A percentile compares a stretch with the other conserved stretches of the same genome.
These are phyloP conservation scores for Nebria salina DNA, from an alignment of 2,888 invertebrate genomes.

Conservation along the genomic window DNA sequence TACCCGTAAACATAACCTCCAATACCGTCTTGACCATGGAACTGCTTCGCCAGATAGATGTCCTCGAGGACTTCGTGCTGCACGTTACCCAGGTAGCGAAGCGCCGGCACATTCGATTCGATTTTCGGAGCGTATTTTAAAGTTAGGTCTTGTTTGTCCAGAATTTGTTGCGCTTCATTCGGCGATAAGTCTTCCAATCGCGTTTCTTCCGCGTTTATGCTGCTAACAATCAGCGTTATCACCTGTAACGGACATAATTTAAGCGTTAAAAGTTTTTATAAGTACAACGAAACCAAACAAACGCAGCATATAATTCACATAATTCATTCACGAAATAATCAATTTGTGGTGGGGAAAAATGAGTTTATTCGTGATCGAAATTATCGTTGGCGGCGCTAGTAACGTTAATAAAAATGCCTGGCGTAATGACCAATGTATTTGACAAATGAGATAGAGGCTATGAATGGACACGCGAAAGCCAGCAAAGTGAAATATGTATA, in stretches of 20 bases:
- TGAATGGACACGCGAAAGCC: no score
- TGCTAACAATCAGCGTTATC: conserved; percentile 9
- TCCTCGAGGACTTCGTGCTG: conserved; percentile 75
- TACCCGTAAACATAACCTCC: conserved; percentile 80
- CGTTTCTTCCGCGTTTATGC: conserved; percentile 61
- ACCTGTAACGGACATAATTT: not conserved
- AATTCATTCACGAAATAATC: no score
- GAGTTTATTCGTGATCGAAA: no score
- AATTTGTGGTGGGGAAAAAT: no score
- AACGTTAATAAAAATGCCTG: no score
- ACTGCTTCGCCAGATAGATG: conserved; percentile 76
- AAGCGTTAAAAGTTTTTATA: not conserved
- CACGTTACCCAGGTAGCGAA: conserved; percentile 62
- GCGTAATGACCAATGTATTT: no score
- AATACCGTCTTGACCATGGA: conserved; percentile 73
- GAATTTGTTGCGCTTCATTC: conserved; percentile 64
- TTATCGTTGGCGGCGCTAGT: no score
- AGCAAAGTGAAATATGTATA: no score
- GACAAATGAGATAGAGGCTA: no score
- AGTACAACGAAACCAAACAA: no score
- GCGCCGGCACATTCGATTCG: conserved; percentile 64
- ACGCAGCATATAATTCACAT: no score
- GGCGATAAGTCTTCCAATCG: conserved; percentile 66
- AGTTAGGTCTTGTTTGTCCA: conserved; percentile 62
- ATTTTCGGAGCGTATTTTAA: conserved; percentile 66